Conservation (phyloP, 1,140 invertebrate species). For the Oreohelix idahoensis region DNA sequence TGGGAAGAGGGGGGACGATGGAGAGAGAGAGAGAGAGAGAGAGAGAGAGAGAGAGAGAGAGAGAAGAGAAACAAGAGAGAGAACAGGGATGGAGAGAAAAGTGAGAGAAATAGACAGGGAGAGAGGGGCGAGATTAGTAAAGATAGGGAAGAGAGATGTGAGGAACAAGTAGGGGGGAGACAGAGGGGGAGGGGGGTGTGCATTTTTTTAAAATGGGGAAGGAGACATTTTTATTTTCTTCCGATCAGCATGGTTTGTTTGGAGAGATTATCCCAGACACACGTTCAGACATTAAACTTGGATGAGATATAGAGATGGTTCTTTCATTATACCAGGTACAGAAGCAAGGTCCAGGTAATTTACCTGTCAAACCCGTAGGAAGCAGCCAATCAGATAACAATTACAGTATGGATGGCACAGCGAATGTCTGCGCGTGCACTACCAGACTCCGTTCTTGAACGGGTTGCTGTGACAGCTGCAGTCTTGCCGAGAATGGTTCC, state of each 20-base stretch:
- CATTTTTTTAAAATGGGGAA: no score
- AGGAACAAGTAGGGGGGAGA: not conserved
- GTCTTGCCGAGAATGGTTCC: not conserved
- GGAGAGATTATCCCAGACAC: not conserved
- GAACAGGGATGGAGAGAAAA: not conserved
- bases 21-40: conserved; percentile 29
- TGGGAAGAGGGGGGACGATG: not conserved
- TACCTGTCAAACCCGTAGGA: not conserved
- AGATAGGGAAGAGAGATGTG: no score
- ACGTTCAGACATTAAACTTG: not conserved
- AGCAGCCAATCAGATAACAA: conserved; percentile 8
- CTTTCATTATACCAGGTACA: not conserved
- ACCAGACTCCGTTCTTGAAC: not conserved
- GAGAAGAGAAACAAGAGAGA: not conserved
- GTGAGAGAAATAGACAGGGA: conserved; percentile 9
- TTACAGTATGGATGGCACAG: conserved; percentile 15
- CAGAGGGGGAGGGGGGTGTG: not conserved
- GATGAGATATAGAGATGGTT: not conserved
- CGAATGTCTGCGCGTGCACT: conserved; percentile 16
- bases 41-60: not conserved
- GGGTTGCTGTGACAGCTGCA: not conserved
- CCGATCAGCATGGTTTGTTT: not conserved
- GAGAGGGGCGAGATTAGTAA: no score
- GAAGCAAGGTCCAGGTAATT: not conserved
- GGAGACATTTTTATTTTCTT: no score